These are phyloP conservation scores for Taeniopygia guttata DNA, from an alignment of 2,797 vertebrate species.

Conservation along the genomic window DNA sequence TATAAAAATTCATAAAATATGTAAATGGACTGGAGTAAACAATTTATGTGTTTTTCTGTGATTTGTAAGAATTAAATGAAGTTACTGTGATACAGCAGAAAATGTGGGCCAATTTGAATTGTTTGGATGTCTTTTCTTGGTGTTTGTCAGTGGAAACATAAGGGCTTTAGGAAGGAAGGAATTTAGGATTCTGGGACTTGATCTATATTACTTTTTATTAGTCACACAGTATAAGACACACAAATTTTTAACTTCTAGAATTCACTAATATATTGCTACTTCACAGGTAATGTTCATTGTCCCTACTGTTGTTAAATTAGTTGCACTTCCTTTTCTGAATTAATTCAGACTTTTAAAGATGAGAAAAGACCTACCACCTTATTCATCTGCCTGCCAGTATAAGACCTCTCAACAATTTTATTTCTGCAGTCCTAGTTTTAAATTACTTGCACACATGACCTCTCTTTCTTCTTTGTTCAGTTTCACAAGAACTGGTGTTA, in stretches of 20 bases:
- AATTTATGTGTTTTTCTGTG: not conserved
- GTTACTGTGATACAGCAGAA: not conserved
- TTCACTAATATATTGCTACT: not conserved
- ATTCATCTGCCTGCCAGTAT: not conserved
- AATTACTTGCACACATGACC: not conserved
- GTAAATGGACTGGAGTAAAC: not conserved
- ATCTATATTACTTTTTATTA: not conserved
- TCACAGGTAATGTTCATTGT: not conserved
- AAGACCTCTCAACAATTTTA: not conserved
- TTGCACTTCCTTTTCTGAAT: not conserved
- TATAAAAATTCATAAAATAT: not conserved
- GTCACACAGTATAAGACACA: not conserved
- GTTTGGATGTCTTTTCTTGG: not conserved
- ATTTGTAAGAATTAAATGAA: not conserved
- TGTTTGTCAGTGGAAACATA: not conserved
- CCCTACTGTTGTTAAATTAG: not conserved
- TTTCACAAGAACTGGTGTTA: not conserved
- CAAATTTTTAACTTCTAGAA: not conserved
- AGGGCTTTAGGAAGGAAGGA: not conserved
- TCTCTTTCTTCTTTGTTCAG: not conserved
- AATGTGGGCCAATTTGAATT: not conserved
- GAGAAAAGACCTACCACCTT: not conserved
- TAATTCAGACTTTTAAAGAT: not conserved
- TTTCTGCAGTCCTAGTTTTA: not conserved
- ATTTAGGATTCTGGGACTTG: not conserved